Evolutionary conservation across 2,888 invertebrate genomes (phyloP), one percentile per base, ranked within the genome.

Genomic region (Eurytoma adleriae): DNA sequence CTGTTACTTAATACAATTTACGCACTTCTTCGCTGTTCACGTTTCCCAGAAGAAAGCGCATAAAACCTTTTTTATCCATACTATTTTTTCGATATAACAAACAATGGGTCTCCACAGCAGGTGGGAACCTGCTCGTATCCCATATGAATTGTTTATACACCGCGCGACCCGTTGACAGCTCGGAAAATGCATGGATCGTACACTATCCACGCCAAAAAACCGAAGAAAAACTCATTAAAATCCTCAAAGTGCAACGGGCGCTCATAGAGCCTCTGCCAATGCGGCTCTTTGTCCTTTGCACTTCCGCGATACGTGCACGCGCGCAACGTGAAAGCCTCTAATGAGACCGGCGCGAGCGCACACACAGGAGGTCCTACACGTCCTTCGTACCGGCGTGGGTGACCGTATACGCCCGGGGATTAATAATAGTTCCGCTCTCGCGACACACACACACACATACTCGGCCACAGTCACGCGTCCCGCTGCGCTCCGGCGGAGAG

Each of bases 351-450:
- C 64, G 83, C 61, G 68, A 69, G 54, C 73, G 66, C 52, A n/a
- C 66, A 61, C 67, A 30, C 16, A 4, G 10, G 52, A 59, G 57
- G 20, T 56, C 73, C 30, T 54, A 66, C 59, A 56, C 13, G 57
- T 3, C 30, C 4, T 48, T 14, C 7, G 64, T 3, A 27, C 7
- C 72, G 84, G 87, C 86, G 87, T 86, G 87, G 87, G 87, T 86
- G 87, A 87, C 83, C 80, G 83, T 83, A 83, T 83, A 75, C 16
- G 61, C 75, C 59, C 64, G 67, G 72, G 62, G 64, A 73, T 78
- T 76, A 82, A 81, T 82, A 82, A 82, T 79, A 82, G 82, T 82
- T 82, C 76, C 82, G 80, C 75, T 48, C 62, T 61, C 64, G 48
- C 18, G 73, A 74, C 54, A 83, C 66, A 78, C 56, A 7, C 16